Percentiles rank a stretch among this genome's conserved stretches.
Evolutionary conservation across 2,888 invertebrate genomes (phyloP).

Genomic region (Acanthosoma haemorrhoidale): DNA sequence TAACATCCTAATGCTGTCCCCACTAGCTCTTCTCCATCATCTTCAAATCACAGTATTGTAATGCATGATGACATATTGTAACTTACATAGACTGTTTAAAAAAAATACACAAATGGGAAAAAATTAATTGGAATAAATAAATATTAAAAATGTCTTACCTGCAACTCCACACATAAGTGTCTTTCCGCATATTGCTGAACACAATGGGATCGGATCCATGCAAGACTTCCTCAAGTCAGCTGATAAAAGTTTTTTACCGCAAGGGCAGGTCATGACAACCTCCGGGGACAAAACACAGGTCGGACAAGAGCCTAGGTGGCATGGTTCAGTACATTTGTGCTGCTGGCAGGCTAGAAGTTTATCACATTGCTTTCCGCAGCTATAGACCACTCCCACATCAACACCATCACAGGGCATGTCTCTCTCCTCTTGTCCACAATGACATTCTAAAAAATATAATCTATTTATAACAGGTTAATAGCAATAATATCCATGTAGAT

Average conservation of each 20-base stretch:
- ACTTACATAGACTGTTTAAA: no score
- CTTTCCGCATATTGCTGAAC: slow-evolving; percentile 57
- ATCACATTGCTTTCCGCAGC: slow-evolving; percentile 59
- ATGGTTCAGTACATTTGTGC: slow-evolving; percentile 62
- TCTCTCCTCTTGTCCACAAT: slow-evolving; percentile 60
- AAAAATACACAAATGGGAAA: neutral
- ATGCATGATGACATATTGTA: no score
- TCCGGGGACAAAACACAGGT: slow-evolving; percentile 59
- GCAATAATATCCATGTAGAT: slow-evolving; percentile 17
- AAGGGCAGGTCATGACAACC: slow-evolving; percentile 64
- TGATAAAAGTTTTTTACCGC: slow-evolving; percentile 60
- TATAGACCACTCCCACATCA: slow-evolving; percentile 45
- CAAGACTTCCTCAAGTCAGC: slow-evolving; percentile 60
- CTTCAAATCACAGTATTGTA: no score
- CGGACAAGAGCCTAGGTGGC: slow-evolving; percentile 59
- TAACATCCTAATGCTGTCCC: no score
- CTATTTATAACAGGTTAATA: slow-evolving; percentile 18
- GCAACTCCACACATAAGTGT: slow-evolving; percentile 48
- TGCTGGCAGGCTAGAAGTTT: slow-evolving; percentile 59
- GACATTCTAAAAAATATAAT: slow-evolving; percentile 59
- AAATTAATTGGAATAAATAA: neutral
- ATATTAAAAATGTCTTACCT: slow-evolving; percentile 42
- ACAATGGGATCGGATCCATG: slow-evolving; percentile 75
- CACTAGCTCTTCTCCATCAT: no score
- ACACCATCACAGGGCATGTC: slow-evolving; percentile 58